Base-by-base conservation (phyloP, 2,797 vertebrate genomes). In the Lophotriccus pileatus region DNA sequence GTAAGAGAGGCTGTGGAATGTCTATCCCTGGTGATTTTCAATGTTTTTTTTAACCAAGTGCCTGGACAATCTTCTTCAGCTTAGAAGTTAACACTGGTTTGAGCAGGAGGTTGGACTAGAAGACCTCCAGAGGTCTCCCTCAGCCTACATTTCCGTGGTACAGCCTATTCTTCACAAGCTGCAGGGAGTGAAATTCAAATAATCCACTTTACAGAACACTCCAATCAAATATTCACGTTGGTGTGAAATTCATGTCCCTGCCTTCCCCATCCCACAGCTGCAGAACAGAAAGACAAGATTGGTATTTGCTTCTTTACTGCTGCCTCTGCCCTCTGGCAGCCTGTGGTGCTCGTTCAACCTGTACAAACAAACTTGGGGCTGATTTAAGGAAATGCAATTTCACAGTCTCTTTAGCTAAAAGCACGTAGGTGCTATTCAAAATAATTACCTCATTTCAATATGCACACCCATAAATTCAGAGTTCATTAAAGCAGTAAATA, bases 361-460 rank as follows among this genome's bases (percentile, higher is more conserved):
- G 10, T 41, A n/a, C 7, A 78, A 83, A 78, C 6, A 4, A 90
- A 43, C 18, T 28, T 24, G 10, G 1, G 21, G 17, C 21, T 78
- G 20, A 91, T 81, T 64, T 66, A 82, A 84, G 47, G 47, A 83
- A 75, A 86, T 14, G 16, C 30, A 82, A 93, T 93, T 81, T 82
- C 64, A 59, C 47, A 77, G 23, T 44, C 63, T 86, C 82, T 75
- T 84, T 34, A 87, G 70, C 55, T 94, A 79, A 81, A 94, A 89
- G n/a, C 3, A 15, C 32, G 37, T 12, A 91, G 55, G 19, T 49
- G 36, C 41, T 94, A 94, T 76, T 95, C 91, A 91, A 94, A 94
- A 93, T 85, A 95, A 96, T 94, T 84, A 69, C 66, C 55, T 86
- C 39, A 24, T 86, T 94, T 94, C 83, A 88, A 66, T 66, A 90